Percentiles rank a stretch among this genome's conserved stretches.
phyloP scores from a whole-genome alignment of 2,797 vertebrate species.

The Apodemus agrarius region DNA sequence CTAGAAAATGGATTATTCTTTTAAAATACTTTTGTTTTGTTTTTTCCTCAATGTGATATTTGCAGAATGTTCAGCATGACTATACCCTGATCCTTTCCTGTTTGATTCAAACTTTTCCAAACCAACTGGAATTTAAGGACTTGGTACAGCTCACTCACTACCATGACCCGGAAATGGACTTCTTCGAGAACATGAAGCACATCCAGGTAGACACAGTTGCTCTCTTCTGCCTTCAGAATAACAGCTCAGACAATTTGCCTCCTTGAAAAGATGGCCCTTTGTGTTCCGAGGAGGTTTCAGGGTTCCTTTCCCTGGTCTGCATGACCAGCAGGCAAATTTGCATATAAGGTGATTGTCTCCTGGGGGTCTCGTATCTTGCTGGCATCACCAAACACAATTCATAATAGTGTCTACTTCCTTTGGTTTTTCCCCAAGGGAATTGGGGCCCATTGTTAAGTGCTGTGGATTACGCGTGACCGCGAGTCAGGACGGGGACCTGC shows the following conservation, averaged over 20 bases:
- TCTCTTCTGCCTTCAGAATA: neutral
- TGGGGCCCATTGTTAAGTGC: neutral
- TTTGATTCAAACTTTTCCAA: conserved; percentile 94
- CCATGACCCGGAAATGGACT: conserved; percentile 96
- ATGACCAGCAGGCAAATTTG: neutral
- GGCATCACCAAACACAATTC: neutral
- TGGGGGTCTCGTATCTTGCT: neutral
- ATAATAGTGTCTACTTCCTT: neutral
- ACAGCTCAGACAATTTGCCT: neutral
- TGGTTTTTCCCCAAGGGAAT: neutral
- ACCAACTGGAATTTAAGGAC: conserved; percentile 93
- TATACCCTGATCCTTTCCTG: conserved; percentile 95
- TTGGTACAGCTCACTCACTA: conserved; percentile 95
- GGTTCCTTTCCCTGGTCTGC: conserved; percentile 11
- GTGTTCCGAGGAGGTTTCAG: neutral
- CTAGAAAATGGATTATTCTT: neutral
- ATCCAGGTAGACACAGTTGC: conserved; percentile 92
- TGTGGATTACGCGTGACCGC: conserved; percentile 12
- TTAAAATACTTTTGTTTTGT: conserved; percentile 1
- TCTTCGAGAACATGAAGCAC: conserved; percentile 99
- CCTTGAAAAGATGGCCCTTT: neutral
- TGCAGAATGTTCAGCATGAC: conserved; percentile 94
- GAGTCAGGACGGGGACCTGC: conserved; percentile 4
- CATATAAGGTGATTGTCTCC: neutral
- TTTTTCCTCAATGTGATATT: conserved; percentile 60